Evolutionary conservation across 2,797 vertebrate genomes (phyloP), one percentile per base, ranked within the genome.

Genomic region (Fratercula arctica): DNA sequence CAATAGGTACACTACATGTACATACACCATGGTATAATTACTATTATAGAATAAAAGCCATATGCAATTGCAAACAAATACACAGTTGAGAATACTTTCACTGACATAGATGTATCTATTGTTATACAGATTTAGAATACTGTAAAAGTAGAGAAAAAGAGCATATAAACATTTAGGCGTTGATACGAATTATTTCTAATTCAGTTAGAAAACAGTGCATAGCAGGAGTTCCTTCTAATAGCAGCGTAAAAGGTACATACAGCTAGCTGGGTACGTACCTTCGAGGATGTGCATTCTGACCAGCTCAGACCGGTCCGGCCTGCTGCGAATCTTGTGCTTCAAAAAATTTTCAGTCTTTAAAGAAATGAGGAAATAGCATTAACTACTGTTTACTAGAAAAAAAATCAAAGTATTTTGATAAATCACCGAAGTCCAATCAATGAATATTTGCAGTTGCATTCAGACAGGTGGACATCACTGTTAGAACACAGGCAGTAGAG

Each of bases 231-330:
- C 35, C 41, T 59, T n/a, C 29, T 24, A 57, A 2, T 8, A 51
- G 81, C 31, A 69, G 77, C 51, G 50, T 4, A 1, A 16, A 11
- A 26, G 28, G 28, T 19, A 53, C 17, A 15, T 33, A 7, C 8
- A 37, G 57, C 39, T 50, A 37, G 57, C 39, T 50, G 43, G 48
- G 81, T 31, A 39, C 85, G 73, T 98, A 99, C 99, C 99, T 98
- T 99, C 98, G 11, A 99, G 98, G 96, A 99, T 99, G 97, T 99
- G 99, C 99, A 99, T 99, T 83, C 99, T 99, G 94, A 99, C 99
- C 93, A 99, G 98, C 96, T 99, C 99, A 5, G 99, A 98, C 48
- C 99, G 99, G 64, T 99, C 98, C 1, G 99, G 99, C 92, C 99
- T 97, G 93, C 98, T 99, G 95, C 99, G 98, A 90, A 99, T 99